Base-by-base conservation (phyloP, 2,113 vertebrate species). In the Rallus limicola region DNA sequence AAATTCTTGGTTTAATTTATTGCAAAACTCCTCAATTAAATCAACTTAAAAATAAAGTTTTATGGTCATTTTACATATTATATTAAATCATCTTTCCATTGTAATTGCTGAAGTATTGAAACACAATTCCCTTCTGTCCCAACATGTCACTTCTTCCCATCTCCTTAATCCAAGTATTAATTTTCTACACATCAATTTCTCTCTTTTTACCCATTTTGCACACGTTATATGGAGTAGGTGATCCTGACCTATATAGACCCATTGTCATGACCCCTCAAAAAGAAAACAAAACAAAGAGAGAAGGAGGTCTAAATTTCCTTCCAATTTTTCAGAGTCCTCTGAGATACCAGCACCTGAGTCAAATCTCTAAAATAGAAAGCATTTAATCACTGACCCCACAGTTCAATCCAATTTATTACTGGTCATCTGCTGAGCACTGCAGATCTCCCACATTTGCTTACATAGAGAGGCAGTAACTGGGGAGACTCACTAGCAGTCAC, bases 1-100 rank as follows among this genome's bases (percentile, higher is more conserved):
- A 94, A 67, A 6, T 79, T 93, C 65, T 26, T 33, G 92, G 16
- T 91, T 97, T 97, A 93, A 97, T 90, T 96, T 96, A 97, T 96
- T 95, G 60, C 15, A 85, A 85, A 86, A 71, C 6, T 77, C 6
- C n/a, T 78, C 36, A 67, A 79, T 88, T 36, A 75, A 84, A 92
- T 78, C 26, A n/a, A 42, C 50, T 26, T 88, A 7, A 83, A 81
- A 95, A 92, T 83, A 75, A 93, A 86, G 12, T 34, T 68, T 31
- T 23, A 15, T 36, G 11, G 13, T 55, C 8, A 17, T 72, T 91
- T 94, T 77, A 16, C 18, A 26, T 63, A 33, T n/a, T 59, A 44
- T 31, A 71, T 48, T 42, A 82, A 81, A 20, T 20, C 21, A 34
- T 48, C 23, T 75, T 84, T 46, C 48, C 13, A 75, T 13, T 0